Percentiles rank a stretch among this genome's conserved stretches.
phyloP scores from a whole-genome alignment of 2,888 invertebrate species.

The Harpagoxenus sublaevis region DNA sequence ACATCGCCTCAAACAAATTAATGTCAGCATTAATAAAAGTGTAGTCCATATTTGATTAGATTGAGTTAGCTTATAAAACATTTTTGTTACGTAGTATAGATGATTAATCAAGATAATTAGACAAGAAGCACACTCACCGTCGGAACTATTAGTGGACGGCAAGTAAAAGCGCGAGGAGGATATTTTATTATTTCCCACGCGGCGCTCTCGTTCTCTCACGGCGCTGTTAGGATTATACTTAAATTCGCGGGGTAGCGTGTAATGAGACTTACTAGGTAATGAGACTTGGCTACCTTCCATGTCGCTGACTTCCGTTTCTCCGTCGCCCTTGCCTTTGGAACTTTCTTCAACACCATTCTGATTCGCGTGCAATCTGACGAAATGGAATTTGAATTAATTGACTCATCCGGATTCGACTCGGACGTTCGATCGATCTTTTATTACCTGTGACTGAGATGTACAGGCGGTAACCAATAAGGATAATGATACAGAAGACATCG shows the following conservation, averaged over 20 bases:
- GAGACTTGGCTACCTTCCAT: slow-evolving; percentile 90
- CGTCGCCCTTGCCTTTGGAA: slow-evolving; percentile 79
- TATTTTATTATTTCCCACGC: slow-evolving; percentile 88
- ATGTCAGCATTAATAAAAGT: background rate
- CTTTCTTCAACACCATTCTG: slow-evolving; percentile 75
- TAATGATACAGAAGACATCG: slow-evolving; percentile 86
- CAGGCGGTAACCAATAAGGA: slow-evolving; percentile 82
- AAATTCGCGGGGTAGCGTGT: slow-evolving; percentile 94
- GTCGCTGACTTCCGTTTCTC: slow-evolving; percentile 83
- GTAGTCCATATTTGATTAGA: background rate
- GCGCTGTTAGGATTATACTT: slow-evolving; percentile 88
- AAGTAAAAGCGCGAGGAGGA: slow-evolving; percentile 88
- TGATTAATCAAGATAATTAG: background rate
- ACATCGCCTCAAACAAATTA: slow-evolving; percentile 90
- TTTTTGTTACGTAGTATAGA: background rate
- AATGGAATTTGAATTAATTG: background rate
- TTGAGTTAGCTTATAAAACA: background rate
- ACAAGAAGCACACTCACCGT: slow-evolving; percentile 87
- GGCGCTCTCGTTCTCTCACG: slow-evolving; percentile 86
- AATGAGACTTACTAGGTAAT: slow-evolving; percentile 91
- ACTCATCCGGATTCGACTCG: background rate
- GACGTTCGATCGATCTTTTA: background rate
- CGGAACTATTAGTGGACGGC: slow-evolving; percentile 94
- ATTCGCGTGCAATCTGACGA: slow-evolving; percentile 66
- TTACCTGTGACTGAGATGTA: slow-evolving; percentile 80